Conservation (phyloP, 2,888 invertebrate genomes). For the Phymatocera aterrima region DNA sequence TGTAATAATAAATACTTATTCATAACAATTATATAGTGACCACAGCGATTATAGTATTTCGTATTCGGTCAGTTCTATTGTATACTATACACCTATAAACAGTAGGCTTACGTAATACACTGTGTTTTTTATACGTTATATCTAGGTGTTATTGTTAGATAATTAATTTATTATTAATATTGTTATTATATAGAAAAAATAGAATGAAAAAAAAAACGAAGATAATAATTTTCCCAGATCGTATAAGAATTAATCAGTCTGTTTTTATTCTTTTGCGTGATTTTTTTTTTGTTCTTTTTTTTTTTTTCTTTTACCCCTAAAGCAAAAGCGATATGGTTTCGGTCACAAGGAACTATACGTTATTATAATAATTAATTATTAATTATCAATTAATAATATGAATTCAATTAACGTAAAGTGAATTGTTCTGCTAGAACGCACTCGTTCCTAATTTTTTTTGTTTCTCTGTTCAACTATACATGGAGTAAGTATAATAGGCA, state of each 20-base stretch:
- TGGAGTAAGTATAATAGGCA: no score
- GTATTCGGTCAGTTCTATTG: no score
- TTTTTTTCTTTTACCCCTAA: no score
- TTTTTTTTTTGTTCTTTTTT: no score
- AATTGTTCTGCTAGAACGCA: no score
- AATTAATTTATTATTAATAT: background rate
- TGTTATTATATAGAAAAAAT: background rate
- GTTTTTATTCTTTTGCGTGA: no score
- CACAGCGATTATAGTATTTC: constrained; percentile 58
- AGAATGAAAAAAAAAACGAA: background rate
- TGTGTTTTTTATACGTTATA: background rate
- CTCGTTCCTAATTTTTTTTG: no score
- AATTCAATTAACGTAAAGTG: no score
- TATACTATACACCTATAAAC: constrained; percentile 15
- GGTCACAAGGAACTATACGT: no score
- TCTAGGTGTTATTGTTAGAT: background rate
- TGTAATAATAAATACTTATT: constrained; percentile 73
- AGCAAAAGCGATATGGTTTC: constrained; percentile 27
- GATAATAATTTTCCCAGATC: background rate
- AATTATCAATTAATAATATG: no score
- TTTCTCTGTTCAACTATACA: no score
- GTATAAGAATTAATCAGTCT: constrained; percentile 45
- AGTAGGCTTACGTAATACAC: background rate
- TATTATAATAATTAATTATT: no score
- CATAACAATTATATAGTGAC: constrained; percentile 67